Conservation (phyloP, 2,113 vertebrate genomes). For the Entosphenus tridentatus region DNA sequence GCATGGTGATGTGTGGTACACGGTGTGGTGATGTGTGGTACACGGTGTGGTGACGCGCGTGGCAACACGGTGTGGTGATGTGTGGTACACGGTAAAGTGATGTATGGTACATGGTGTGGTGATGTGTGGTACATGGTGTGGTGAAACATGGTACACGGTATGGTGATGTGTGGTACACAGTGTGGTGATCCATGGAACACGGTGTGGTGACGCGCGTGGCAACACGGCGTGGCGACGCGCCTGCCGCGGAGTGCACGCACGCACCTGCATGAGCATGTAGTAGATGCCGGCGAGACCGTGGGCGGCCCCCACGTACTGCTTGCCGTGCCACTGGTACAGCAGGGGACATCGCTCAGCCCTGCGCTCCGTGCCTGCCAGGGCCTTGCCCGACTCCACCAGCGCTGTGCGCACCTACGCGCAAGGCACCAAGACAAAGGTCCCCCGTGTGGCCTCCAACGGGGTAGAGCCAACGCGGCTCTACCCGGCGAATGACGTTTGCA, state of each 20-base stretch:
- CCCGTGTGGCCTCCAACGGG: background rate
- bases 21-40: too few relatives aligned
- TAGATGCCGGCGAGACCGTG: conserved; percentile 80
- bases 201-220: too few relatives aligned
- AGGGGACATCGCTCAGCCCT: conserved; percentile 71
- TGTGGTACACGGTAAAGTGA: too few relatives aligned
- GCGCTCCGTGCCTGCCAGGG: conserved; percentile 48
- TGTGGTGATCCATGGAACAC: too few relatives aligned
- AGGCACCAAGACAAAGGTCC: conserved; percentile 1
- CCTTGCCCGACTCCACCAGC: conserved; percentile 67
- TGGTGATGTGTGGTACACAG: too few relatives aligned
- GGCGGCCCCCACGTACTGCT: conserved; percentile 78
- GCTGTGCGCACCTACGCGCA: conserved; percentile 38
- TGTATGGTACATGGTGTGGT: too few relatives aligned
- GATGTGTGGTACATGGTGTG: too few relatives aligned
- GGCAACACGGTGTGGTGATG: too few relatives aligned
- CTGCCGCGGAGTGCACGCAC: conserved; percentile 1
- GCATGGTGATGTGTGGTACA: too few relatives aligned
- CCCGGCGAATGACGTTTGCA: too few relatives aligned
- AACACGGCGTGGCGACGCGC: background rate
- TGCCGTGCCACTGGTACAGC: conserved; percentile 81
- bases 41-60: too few relatives aligned
- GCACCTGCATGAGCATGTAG: conserved; percentile 71
- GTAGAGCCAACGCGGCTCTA: background rate
- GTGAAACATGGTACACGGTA: too few relatives aligned